These are phyloP conservation scores for Aromia moschata DNA, from an alignment of 2,888 invertebrate species.

Conservation along the genomic window DNA sequence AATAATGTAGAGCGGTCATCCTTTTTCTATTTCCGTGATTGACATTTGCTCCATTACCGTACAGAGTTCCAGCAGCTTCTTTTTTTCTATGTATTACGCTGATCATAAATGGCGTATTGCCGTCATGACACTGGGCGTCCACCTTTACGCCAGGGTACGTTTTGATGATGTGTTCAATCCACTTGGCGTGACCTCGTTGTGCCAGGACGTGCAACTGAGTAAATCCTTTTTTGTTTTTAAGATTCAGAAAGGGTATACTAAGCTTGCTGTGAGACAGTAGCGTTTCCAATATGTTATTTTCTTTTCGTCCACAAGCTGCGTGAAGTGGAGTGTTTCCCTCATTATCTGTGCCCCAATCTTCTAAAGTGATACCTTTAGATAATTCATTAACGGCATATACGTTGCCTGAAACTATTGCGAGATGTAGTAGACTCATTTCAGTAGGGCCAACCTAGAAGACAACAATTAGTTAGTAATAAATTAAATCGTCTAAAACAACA, in stretches of 20 bases:
- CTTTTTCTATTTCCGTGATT: conserved; percentile 16
- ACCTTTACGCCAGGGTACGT: conserved; percentile 3
- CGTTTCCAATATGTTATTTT: background rate
- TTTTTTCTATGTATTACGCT: conserved; percentile 20
- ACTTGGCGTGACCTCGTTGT: conserved; percentile 2
- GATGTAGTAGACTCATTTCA: conserved; percentile 26
- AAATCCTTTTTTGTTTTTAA: conserved; percentile 9
- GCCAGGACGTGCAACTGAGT: conserved; percentile 11
- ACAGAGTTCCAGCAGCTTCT: conserved; percentile 4
- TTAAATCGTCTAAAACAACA: no score
- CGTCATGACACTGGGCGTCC: conserved; percentile 5
- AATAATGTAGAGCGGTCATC: conserved; percentile 20
- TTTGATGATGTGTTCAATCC: conserved; percentile 3
- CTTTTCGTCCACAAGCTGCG: conserved; percentile 8
- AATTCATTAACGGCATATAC: conserved; percentile 4
- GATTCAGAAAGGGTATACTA: background rate
- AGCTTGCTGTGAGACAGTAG: background rate
- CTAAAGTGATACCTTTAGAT: background rate
- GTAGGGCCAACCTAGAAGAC: conserved; percentile 20
- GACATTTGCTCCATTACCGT: conserved; percentile 15
- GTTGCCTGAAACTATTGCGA: conserved; percentile 16
- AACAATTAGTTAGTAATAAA: no score
- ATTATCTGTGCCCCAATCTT: conserved; percentile 17
- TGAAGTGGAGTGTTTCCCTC: conserved; percentile 26
- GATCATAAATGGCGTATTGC: conserved; percentile 20